Evolutionary conservation across 2,888 invertebrate species (phyloP).

Genomic region (Drosophila phalerata): DNA sequence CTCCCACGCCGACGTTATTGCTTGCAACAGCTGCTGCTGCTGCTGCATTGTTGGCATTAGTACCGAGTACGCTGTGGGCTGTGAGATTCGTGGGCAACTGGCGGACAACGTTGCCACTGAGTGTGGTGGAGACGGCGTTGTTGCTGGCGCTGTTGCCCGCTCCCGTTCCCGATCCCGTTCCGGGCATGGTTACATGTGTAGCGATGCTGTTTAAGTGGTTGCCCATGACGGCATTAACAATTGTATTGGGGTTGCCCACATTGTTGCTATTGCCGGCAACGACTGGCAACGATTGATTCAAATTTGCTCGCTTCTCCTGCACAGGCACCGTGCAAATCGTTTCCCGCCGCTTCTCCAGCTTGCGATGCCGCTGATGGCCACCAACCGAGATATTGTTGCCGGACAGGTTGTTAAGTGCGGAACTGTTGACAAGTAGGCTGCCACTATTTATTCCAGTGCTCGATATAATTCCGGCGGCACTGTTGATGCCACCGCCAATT

Average conservation of each 20-base stretch:
- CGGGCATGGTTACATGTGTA: constrained; percentile 68
- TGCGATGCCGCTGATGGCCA: constrained; percentile 85
- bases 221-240: constrained; percentile 24
- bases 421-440: constrained; percentile 37
- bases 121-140: constrained; percentile 8
- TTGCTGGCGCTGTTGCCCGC: constrained; percentile 23
- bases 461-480: constrained; percentile 58
- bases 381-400: constrained; percentile 18
- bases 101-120: constrained; percentile 49
- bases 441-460: constrained; percentile 62
- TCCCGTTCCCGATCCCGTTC: constrained; percentile 52
- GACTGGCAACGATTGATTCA: constrained; percentile 67
- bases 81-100: constrained; percentile 58
- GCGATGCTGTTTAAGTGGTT: constrained; percentile 48
- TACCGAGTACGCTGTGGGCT: constrained; percentile 39
- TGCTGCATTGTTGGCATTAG: constrained; percentile 11
- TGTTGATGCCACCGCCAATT: constrained; percentile 49
- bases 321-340: constrained; percentile 86
- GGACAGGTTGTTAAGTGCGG: constrained; percentile 37
- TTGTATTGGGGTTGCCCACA: neutral
- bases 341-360: constrained; percentile 91
- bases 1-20: constrained; percentile 25
- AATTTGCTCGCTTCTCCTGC: constrained; percentile 83
- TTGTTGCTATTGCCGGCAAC: constrained; percentile 12
- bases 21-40: constrained; percentile 10